phyloP scores from a whole-genome alignment of 2,888 invertebrate genomes.

The Temnothorax rugatulus region DNA sequence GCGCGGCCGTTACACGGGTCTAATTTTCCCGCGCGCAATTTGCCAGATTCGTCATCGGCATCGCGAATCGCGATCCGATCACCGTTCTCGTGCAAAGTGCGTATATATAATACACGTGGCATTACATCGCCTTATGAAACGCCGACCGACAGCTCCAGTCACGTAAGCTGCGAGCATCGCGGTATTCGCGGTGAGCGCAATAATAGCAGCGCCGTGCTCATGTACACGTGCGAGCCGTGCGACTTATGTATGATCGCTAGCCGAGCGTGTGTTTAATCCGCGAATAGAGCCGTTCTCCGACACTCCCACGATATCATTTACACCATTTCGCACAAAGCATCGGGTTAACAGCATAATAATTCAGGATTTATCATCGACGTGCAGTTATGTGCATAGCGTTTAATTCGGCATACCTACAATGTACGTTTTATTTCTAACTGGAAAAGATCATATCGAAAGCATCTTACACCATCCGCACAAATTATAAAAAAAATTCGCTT shows the following conservation, averaged over 20 bases:
- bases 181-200: constrained; percentile 61
- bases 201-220: constrained; percentile 56
- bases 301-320: constrained; percentile 62
- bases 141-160: constrained; percentile 63
- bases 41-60: constrained; percentile 69
- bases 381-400: neutral
- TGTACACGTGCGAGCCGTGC: constrained; percentile 16
- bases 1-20: constrained; percentile 68
- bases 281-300: constrained; percentile 56
- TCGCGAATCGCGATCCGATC: constrained; percentile 60
- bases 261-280: constrained; percentile 64
- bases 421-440: neutral
- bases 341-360: constrained; percentile 57
- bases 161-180: constrained; percentile 71
- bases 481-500: neutral
- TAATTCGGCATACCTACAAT: neutral
- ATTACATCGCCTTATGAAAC: constrained; percentile 61
- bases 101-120: constrained; percentile 55
- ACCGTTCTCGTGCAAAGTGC: constrained; percentile 49
- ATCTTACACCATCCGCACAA: neutral
- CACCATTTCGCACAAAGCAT: constrained; percentile 31
- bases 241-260: constrained; percentile 39
- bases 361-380: constrained; percentile 1
- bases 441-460: neutral
- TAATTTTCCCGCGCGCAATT: constrained; percentile 73